Percentiles rank a stretch among this genome's conserved stretches.
These are phyloP conservation scores for Leistus spinibarbis DNA, from an alignment of 2,888 invertebrate genomes.

Conservation along the genomic window DNA sequence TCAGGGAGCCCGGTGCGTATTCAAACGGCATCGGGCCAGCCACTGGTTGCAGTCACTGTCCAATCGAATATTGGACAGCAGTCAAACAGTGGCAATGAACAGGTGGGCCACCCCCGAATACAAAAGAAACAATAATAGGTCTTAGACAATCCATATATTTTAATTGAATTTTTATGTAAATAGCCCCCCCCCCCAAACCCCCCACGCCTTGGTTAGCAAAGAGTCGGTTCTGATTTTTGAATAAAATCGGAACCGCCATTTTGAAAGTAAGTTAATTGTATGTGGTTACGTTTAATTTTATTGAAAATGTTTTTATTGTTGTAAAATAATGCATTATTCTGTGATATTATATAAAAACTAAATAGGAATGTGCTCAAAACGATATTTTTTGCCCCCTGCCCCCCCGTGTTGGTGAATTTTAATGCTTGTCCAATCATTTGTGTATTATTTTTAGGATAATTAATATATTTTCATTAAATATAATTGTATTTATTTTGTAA, in stretches of 20 bases:
- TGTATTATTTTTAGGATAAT: too few species aligned
- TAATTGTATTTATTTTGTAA: constrained; percentile 37
- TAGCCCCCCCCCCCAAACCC: too few species aligned
- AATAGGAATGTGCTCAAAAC: background rate
- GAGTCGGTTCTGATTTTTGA: background rate
- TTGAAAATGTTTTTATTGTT: background rate
- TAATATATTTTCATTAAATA: background rate
- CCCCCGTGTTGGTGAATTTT: background rate
- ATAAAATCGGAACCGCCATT: background rate
- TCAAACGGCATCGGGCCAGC: constrained; percentile 61
- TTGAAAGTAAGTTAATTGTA: background rate
- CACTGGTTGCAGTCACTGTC: constrained; percentile 65
- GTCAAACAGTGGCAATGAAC: constrained; percentile 45
- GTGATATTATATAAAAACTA: background rate
- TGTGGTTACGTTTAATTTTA: background rate
- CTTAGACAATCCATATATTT: background rate
- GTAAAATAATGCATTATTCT: background rate
- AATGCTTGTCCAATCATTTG: background rate
- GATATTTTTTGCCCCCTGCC: background rate
- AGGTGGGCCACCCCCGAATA: constrained; percentile 45
- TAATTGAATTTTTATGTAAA: background rate
- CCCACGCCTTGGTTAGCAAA: background rate
- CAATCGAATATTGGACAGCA: constrained; percentile 54
- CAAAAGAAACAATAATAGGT: constrained; percentile 32
- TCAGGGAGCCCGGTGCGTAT: constrained; percentile 66